A percentile compares a stretch with the other conserved stretches of the same genome.
These are phyloP conservation scores for Enteromius radiatus DNA, from an alignment of 2,797 vertebrate genomes.

Conservation along the genomic window DNA sequence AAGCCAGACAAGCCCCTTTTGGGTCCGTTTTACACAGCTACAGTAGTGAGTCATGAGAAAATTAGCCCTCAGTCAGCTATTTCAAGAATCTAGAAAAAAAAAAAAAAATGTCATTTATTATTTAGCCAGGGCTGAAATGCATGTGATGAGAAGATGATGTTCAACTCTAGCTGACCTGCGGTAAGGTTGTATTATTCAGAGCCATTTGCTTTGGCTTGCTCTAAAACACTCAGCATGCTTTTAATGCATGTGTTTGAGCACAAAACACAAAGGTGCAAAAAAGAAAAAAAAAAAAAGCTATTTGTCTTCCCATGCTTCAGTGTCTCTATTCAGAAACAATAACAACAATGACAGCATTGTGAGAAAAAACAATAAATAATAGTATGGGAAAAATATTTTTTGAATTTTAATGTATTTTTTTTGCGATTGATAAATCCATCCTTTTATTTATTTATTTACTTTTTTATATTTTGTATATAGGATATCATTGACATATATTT, in stretches of 20 bases:
- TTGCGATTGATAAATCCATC: too few species aligned
- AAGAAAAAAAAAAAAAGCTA: slow-evolving; percentile 34
- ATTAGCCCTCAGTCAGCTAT: slow-evolving; percentile 74
- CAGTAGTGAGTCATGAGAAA: slow-evolving; percentile 72
- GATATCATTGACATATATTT: too few species aligned
- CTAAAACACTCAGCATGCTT: slow-evolving; percentile 79
- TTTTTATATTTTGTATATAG: too few species aligned
- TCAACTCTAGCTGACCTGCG: slow-evolving; percentile 84
- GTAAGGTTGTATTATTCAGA: slow-evolving; percentile 79
- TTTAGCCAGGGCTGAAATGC: slow-evolving; percentile 85
- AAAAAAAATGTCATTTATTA: slow-evolving; percentile 80
- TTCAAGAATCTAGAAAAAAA: slow-evolving; percentile 65
- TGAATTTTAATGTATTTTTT: too few species aligned
- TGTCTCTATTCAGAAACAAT: slow-evolving; percentile 57
- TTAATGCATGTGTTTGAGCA: slow-evolving; percentile 68
- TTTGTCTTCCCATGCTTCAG: slow-evolving; percentile 59
- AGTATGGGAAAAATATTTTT: neutral
- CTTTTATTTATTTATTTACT: too few species aligned
- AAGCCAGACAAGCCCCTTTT: slow-evolving; percentile 61
- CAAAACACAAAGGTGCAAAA: slow-evolving; percentile 34
- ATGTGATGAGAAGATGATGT: slow-evolving; percentile 88
- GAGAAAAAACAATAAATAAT: too few species aligned
- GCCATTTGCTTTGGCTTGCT: slow-evolving; percentile 75
- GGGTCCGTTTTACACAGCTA: slow-evolving; percentile 68
- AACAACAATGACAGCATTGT: neutral